These are phyloP conservation scores for Agelas oroides DNA, from an alignment of 37 sponge, comb jelly and placozoan genomes.

Conservation along the genomic window DNA sequence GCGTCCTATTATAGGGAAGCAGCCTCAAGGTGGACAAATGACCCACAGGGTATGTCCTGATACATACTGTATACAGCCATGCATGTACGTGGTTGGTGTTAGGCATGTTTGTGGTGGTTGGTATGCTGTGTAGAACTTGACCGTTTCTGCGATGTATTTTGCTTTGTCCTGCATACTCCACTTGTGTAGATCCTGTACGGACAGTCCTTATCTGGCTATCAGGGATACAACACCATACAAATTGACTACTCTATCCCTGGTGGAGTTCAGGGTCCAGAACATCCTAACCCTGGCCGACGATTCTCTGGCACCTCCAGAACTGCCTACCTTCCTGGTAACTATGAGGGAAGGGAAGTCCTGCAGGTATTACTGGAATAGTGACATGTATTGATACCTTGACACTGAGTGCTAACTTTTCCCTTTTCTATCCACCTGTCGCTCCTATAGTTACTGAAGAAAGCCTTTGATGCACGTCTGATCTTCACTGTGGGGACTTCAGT, in stretches of 20 bases:
- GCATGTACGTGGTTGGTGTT: too few species aligned
- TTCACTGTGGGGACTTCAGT: conserved; percentile 77
- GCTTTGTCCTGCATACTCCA: too few species aligned
- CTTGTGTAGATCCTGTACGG: too few species aligned
- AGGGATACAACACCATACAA: conserved; percentile 42
- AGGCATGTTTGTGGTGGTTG: too few species aligned
- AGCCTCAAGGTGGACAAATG: conserved; percentile 40
- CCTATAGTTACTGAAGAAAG: conserved; percentile 51
- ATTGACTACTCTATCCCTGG: conserved; percentile 69
- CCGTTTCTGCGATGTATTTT: too few species aligned
- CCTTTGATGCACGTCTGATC: conserved; percentile 58
- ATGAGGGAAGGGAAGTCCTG: conserved; percentile 70
- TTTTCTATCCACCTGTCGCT: too few species aligned
- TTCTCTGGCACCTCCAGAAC: conserved; percentile 51
- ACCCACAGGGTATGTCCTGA: too few species aligned
- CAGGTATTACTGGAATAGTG: too few species aligned
- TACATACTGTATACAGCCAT: too few species aligned
- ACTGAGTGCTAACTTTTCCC: too few species aligned
- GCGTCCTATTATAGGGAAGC: conserved; percentile 57
- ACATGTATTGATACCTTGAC: too few species aligned
- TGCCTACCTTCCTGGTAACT: conserved; percentile 76
- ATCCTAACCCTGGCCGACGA: conserved; percentile 76
- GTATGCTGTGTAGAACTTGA: too few species aligned
- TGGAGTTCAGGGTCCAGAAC: conserved; percentile 65
- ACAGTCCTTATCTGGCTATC: conserved; percentile 63